Conservation (phyloP, 2,113 vertebrate genomes). For the Brachirus orientalis region DNA sequence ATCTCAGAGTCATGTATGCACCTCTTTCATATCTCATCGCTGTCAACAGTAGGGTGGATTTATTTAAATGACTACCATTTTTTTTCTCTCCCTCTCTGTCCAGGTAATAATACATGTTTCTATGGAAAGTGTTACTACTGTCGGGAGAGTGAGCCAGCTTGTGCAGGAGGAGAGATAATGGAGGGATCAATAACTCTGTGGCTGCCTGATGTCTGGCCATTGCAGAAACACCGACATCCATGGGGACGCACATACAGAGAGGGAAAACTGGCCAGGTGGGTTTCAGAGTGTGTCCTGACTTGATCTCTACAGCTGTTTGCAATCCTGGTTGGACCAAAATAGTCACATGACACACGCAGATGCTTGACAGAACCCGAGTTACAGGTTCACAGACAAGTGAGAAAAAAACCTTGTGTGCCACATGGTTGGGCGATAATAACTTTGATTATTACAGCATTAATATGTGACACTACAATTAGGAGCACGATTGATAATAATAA, state of each 20-base stretch:
- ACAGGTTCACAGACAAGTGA: no score
- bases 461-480: no score
- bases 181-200: conserved; percentile 95
- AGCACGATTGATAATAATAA: no score
- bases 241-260: conserved; percentile 98
- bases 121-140: conserved; percentile 99
- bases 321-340: not conserved
- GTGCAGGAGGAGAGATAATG: conserved; percentile 92
- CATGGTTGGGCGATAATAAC: no score
- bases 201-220: conserved; percentile 97
- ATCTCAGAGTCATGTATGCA: not conserved
- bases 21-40: not conserved
- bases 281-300: not conserved
- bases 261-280: conserved; percentile 94
- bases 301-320: not conserved
- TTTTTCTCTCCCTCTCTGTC: not conserved
- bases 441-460: no score
- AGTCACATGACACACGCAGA: not conserved
- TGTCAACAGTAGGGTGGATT: not conserved
- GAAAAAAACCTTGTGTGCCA: no score
- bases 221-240: conserved; percentile 97
- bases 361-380: no score
- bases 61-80: not conserved
- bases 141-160: conserved; percentile 95
- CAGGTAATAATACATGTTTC: conserved; percentile 97